Evolutionary conservation across 92 coral and sea anemone genomes (phyloP), one percentile per base, ranked within the genome.

Genomic region (Phenganax marumi): DNA sequence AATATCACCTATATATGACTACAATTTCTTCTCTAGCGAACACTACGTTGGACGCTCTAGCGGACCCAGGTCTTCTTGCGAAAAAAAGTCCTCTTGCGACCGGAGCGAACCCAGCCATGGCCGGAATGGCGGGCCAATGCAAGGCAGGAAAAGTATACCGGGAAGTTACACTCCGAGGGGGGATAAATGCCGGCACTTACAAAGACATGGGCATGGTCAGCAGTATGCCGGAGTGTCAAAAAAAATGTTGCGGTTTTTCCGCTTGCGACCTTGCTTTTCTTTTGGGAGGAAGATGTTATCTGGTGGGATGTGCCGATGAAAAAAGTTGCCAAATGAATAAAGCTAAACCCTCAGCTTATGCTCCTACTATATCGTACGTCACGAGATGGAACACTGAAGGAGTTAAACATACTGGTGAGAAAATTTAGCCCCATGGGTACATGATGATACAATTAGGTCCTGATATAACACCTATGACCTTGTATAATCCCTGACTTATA

Each of bases 371-470:
- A 14, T 86, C 88, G 51, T 96, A 96, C 73, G 90, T 92, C 68
- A 87, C 97, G 55, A 68, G 99, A 39, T 96, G 99, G 99, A 96
- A 96, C 86, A 92, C 88, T 51, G 99, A 96, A 77, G 99, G 99
- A 24, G 99, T 96, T 17, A 96, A 91, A 55, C 99, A 96, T 54
- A 88, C 99, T 39, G 91, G 99, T 96, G 84, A 46, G 25, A 43
- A 9, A 51, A 10, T 52, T 33, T 12, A 16, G 11, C 8, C 7
- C 8, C 7, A 0, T 56, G 33, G 26, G 11, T 24, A 63, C 70
- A 63, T 33, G 43, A 33, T 33, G 43, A 33, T 33, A 33, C 43
- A 33, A 33, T 33, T 33, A 1, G 43, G 43, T 33, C 43, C 43
- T 33, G 43, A 33, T 33, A 33, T 33, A 33, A 33, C 2, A 33